Percentiles rank a stretch among this genome's conserved stretches.
phyloP scores from a whole-genome alignment of 2,797 vertebrate genomes.

The Bradypus variegatus region DNA sequence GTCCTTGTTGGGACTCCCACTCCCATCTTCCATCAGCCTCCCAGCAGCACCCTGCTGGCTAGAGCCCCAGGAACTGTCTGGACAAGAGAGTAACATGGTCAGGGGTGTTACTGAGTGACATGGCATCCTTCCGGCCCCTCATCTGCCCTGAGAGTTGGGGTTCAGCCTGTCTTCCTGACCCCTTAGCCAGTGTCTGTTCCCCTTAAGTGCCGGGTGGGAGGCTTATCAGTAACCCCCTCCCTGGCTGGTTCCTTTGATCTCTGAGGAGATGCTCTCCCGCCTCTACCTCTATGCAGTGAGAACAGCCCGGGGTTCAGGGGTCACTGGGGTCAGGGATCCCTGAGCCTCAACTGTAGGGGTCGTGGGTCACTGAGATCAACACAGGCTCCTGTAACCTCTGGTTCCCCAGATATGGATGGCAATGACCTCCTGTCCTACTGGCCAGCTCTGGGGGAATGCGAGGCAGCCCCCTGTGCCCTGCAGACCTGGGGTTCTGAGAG shows the following conservation, averaged over 20 bases:
- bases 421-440: constrained; percentile 97
- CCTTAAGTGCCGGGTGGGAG: no score
- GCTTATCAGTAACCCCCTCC: background rate
- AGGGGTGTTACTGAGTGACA: background rate
- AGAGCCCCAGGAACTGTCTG: background rate
- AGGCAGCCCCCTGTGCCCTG: constrained; percentile 84
- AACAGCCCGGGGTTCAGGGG: background rate
- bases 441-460: constrained; percentile 91
- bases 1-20: background rate
- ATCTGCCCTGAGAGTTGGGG: background rate
- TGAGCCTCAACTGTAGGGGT: background rate
- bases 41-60: background rate
- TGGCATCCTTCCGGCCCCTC: background rate
- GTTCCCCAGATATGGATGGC: constrained; percentile 87
- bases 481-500: constrained; percentile 98
- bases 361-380: background rate
- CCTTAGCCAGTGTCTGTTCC: background rate
- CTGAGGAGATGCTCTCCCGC: background rate
- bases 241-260: background rate
- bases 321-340: background rate
- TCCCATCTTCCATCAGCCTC: background rate
- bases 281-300: background rate
- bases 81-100: background rate
- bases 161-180: background rate
- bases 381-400: constrained; percentile 6